Evolutionary conservation across 2,113 vertebrate species (phyloP), one percentile per base, ranked within the genome.

Genomic region (Lepisosteus osseus): DNA sequence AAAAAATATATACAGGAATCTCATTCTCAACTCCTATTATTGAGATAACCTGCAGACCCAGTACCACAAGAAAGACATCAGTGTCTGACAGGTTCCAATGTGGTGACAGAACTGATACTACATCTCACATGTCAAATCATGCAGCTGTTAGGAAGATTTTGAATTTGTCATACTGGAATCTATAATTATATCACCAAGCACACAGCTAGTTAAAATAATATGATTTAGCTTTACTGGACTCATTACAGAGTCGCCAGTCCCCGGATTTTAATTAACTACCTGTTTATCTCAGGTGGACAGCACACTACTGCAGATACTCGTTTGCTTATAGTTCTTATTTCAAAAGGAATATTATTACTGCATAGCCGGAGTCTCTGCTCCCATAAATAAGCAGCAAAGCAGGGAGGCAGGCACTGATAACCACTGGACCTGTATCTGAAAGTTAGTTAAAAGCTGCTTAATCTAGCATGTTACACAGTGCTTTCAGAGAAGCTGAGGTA

Each of bases 181-280:
- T 65, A 76, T 80, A 67, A 74, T 83, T 84, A 84, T 82, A 75
- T 65, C 75, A 76, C 66, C 65, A 78, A 12, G 69, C 76, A 71
- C 44, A 59, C 67, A 65, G 73, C 62, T 70, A 59, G 69, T 70
- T 73, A 67, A 75, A 78, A 78, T 68, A 76, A 77, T 70, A 75
- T 57, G 76, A 65, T 68, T 80, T 72, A 61, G 78, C 74, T 68
- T 76, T 77, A 66, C 4, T 43, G 63, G 12, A 15, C 43, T 54
- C 11, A 8, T 54, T 12, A 17, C 65, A 61, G 15, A 7, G 44
- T 1, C 2, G 12, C 13, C 56, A 17, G 29, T n/a, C n/a, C 14
- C 69, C 54, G 5, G 29, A 14, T 54, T 45, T 51, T 51, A 4
- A 55, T 8, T 15, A 9, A 68, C 17, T 4, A 9, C 14, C 41